Percentiles rank a stretch among this genome's conserved stretches.
Conservation (phyloP, 2,797 vertebrate species). For the Periophthalmus magnuspinnatus region DNA sequence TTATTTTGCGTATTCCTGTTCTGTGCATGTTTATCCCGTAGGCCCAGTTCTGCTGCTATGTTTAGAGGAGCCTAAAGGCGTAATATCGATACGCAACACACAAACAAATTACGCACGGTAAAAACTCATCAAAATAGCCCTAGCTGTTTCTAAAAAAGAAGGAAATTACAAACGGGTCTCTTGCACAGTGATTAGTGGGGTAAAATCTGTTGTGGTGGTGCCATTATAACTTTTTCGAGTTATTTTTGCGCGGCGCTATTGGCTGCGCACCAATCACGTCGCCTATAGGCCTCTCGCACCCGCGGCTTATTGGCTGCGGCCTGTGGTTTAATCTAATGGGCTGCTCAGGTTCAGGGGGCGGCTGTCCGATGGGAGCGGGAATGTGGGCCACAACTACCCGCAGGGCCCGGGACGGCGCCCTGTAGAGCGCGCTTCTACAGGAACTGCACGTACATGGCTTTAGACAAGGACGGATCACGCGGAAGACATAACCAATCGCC, state of each 20-base stretch:
- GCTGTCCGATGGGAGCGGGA: conserved; percentile 38
- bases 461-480: neutral
- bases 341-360: conserved; percentile 34
- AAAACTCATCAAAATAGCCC: neutral
- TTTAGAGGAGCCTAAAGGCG: too few species aligned
- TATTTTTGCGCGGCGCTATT: neutral
- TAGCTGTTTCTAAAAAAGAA: neutral
- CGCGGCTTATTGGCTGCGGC: conserved; percentile 32
- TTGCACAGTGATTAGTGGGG: neutral
- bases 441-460: neutral
- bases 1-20: too few species aligned
- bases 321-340: conserved; percentile 44
- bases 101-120: neutral
- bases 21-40: neutral
- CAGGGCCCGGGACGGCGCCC: conserved; percentile 22
- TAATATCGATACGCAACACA: too few species aligned
- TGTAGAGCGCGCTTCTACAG: neutral
- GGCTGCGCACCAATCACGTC: neutral
- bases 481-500: neutral
- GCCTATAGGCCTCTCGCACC: neutral
- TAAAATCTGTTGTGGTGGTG: neutral
- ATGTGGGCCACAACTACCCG: conserved; percentile 49
- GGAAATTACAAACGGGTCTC: neutral
- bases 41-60: neutral
- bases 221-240: neutral